These are phyloP conservation scores for Eurytoma californica DNA, from an alignment of 2,888 invertebrate genomes.

Conservation along the genomic window DNA sequence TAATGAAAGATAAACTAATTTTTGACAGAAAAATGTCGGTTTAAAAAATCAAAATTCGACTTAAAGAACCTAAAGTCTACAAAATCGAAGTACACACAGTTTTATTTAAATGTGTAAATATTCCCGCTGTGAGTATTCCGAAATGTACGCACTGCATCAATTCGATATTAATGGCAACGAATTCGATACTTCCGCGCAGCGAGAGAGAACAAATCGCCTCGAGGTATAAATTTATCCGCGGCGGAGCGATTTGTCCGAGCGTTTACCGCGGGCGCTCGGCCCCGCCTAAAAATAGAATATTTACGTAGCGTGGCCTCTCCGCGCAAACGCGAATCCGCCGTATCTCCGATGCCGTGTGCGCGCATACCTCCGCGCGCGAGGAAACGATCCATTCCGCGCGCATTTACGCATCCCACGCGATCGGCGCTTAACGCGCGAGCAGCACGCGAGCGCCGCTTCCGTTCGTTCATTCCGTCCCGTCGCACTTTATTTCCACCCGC, in stretches of 20 bases:
- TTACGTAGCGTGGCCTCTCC: background rate
- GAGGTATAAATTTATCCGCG: background rate
- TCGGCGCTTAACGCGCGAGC: too few species aligned
- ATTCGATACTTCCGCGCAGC: background rate
- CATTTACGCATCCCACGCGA: slow-evolving; percentile 3
- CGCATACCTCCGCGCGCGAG: background rate
- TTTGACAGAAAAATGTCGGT: too few species aligned
- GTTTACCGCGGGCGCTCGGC: background rate
- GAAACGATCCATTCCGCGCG: slow-evolving; percentile 33
- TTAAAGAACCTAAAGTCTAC: too few species aligned
- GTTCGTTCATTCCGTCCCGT: too few species aligned
- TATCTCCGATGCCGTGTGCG: background rate
- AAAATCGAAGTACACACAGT: background rate
- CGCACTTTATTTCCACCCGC: background rate
- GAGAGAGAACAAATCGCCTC: background rate
- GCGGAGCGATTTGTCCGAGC: background rate
- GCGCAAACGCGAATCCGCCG: background rate
- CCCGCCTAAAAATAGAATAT: background rate
- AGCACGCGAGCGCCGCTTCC: too few species aligned
- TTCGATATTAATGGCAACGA: background rate
- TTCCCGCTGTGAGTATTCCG: background rate
- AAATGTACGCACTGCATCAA: background rate
- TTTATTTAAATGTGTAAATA: background rate
- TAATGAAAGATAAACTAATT: too few species aligned
- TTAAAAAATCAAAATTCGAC: too few species aligned